Conservation (phyloP, 2,113 vertebrate genomes). For the Manacus vitellinus region DNA sequence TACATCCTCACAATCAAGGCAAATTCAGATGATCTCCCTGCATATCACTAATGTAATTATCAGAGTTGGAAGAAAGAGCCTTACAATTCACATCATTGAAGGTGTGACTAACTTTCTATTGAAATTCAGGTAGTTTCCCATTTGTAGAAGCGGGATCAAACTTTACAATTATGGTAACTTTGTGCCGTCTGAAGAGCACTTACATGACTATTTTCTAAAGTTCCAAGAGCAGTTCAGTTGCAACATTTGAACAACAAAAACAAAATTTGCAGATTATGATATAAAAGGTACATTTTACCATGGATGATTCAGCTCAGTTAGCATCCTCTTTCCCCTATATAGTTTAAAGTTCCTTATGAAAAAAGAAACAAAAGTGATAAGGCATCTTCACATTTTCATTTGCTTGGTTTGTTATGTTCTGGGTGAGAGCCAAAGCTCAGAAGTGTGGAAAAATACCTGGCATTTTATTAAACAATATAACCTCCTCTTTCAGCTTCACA, state of each 20-base stretch:
- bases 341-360: background rate
- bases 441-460: background rate
- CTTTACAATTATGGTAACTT: background rate
- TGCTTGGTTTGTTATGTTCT: background rate
- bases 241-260: background rate
- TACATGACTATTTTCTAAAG: background rate
- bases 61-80: background rate
- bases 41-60: background rate
- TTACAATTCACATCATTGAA: background rate
- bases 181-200: background rate
- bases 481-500: background rate
- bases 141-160: background rate
- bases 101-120: background rate
- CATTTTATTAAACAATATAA: constrained; percentile 13
- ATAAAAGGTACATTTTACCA: background rate
- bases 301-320: background rate
- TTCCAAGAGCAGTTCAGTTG: background rate
- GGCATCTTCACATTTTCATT: background rate
- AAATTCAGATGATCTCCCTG: background rate
- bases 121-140: background rate
- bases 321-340: background rate
- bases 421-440: background rate
- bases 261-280: background rate
- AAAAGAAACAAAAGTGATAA: background rate
- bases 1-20: background rate